phyloP scores from a whole-genome alignment of 35 echinoderm and acorn worm genomes.

The Diadema setosum region DNA sequence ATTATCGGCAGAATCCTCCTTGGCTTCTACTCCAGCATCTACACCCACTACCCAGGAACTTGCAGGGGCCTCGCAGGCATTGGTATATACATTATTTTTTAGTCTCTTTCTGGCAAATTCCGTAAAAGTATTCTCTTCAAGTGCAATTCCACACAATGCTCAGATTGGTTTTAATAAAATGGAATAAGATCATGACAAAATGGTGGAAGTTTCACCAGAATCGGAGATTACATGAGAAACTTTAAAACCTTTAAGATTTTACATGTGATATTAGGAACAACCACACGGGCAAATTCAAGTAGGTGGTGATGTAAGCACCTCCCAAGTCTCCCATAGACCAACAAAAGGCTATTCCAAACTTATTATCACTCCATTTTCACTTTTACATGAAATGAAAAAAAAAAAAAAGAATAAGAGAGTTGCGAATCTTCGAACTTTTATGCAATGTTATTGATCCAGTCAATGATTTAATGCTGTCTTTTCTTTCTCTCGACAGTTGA shows the following conservation, averaged over 20 bases:
- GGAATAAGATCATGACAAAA: too few relatives aligned
- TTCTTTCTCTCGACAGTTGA: not conserved
- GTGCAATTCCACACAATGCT: not conserved
- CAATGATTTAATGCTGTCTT: not conserved
- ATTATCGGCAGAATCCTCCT: not conserved
- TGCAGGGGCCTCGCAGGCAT: not conserved
- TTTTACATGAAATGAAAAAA: not conserved
- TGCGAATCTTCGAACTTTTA: not conserved
- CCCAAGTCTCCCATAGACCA: not conserved
- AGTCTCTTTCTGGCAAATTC: not conserved
- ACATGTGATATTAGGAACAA: not conserved
- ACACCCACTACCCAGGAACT: not conserved
- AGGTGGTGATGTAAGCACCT: not conserved
- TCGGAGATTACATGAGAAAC: not conserved
- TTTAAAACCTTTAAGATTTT: not conserved
- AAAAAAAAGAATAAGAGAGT: not conserved
- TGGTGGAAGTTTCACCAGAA: too few relatives aligned
- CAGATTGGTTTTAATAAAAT: not conserved
- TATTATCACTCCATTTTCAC: not conserved
- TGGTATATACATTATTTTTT: not conserved
- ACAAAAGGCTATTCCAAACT: not conserved
- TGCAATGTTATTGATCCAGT: not conserved
- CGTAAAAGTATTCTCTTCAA: not conserved
- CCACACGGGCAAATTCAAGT: too few relatives aligned
- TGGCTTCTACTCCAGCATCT: not conserved